Percentiles rank a stretch among this genome's conserved stretches.
Conservation (phyloP, 2,113 vertebrate genomes). For the Egretta garzetta region DNA sequence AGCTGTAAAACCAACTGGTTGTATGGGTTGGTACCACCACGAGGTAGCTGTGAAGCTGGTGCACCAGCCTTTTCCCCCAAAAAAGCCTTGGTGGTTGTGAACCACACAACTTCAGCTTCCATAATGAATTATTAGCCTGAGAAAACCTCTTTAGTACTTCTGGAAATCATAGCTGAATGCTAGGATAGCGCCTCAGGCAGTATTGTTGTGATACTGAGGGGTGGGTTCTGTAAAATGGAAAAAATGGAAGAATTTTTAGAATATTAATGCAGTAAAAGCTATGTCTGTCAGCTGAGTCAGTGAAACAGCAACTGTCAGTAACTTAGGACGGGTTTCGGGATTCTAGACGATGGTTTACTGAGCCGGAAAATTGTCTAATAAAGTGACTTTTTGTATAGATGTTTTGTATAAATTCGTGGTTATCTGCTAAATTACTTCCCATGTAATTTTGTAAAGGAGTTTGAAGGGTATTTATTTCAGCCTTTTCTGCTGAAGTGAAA, state of each 20-base stretch:
- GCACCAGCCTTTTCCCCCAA: accelerated
- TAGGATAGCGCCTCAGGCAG: not conserved
- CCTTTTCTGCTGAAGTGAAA: not conserved
- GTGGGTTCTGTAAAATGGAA: not conserved
- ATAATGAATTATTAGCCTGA: not conserved
- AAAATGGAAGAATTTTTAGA: not conserved
- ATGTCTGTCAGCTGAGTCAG: not conserved
- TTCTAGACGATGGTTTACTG: not conserved
- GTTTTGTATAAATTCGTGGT: not conserved
- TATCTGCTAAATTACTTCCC: not conserved
- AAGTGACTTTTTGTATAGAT: not conserved
- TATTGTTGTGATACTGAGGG: not conserved
- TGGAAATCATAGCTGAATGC: not conserved
- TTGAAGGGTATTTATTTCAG: not conserved
- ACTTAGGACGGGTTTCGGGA: not conserved
- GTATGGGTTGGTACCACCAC: not conserved
- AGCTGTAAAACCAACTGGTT: not conserved
- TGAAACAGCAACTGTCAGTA: not conserved
- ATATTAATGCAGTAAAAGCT: not conserved
- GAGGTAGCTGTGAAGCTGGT: not conserved
- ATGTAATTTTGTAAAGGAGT: not conserved
- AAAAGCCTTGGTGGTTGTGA: not conserved
- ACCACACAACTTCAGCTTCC: not conserved
- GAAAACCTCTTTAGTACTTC: not conserved
- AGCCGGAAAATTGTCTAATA: slow-evolving; percentile 4